These are phyloP conservation scores for Drosophila busckii DNA, from an alignment of 1,140 invertebrate genomes.

Conservation along the genomic window DNA sequence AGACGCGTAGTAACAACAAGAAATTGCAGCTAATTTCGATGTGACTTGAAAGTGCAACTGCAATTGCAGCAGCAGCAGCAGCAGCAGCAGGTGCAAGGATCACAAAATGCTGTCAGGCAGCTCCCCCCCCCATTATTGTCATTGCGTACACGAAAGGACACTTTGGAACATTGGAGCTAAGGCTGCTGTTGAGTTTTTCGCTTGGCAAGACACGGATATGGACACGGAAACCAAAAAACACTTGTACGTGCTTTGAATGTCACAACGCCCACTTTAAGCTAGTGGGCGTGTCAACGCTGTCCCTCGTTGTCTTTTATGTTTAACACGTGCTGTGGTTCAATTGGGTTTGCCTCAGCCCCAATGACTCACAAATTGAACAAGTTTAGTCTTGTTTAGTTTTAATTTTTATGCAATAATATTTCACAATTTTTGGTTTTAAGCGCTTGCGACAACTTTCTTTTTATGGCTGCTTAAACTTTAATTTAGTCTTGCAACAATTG, in stretches of 20 bases:
- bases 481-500: constrained; percentile 51
- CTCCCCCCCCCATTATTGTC: not conserved
- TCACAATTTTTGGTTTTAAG: constrained; percentile 12
- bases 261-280: no score
- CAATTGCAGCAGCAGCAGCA: constrained; percentile 1
- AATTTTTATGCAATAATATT: constrained; percentile 52
- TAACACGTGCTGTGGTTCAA: constrained; percentile 44
- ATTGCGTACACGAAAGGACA: constrained; percentile 62
- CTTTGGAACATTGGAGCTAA: constrained; percentile 70
- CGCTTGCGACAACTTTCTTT: constrained; percentile 53
- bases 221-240: constrained; percentile 41
- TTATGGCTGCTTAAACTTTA: constrained; percentile 57
- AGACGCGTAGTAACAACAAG: constrained; percentile 62
- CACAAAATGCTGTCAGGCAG: constrained; percentile 49
- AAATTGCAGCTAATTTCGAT: constrained; percentile 57
- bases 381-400: constrained; percentile 11
- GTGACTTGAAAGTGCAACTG: constrained; percentile 11
- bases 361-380: constrained; percentile 35
- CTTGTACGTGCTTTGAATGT: constrained; percentile 50
- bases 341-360: constrained; percentile 7
- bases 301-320: constrained; percentile 38
- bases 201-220: constrained; percentile 34
- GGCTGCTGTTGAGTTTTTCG: no score
- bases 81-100: constrained; percentile 60
- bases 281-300: constrained; percentile 1